Evolutionary conservation across 2,888 invertebrate species (phyloP), one percentile per base, ranked within the genome.

Genomic region (Minunthozetes semirufus): DNA sequence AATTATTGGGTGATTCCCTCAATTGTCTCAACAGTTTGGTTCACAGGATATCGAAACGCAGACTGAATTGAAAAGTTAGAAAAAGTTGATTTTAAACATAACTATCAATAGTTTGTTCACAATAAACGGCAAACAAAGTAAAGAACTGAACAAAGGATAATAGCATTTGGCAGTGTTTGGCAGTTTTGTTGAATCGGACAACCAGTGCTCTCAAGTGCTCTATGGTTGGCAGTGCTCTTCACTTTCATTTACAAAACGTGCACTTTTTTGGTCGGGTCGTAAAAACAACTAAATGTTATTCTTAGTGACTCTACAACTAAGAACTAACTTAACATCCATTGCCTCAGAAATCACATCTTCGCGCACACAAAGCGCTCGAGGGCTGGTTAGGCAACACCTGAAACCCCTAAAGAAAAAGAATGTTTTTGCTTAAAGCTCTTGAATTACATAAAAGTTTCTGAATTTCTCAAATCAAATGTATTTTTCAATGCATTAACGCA

Each of bases 221-320:
- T 56, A 22, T 56, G 19, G 56, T 56, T 56, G 25, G 56, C 56
- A 56, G 22, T n/a, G 9, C 22, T 56, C n/a, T 63, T 63, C 61
- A 63, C 61, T 63, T 63, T 63, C 61, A 63, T 63, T 63, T 63
- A 63, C 2, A 63, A 63, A 63, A 63, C 61, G 61, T 63, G 61
- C 61, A 29, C 29, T 63, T 63, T 63, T 56, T 19, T 13, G 9
- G 29, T 63, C 29, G 61, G 61, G 61, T 63, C 61, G 61, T 59
- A 25, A 27, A 22, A 29, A 63, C 61, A 63, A 29, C 61, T 63
- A 29, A 22, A 63, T 29, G 11, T 29, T 27, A 27, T 17, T 63
- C 17, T 61, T 61, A 27, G 59, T 63, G 61, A 13, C 27, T 13
- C 15, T 15, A 63, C 29, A 63, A 15, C 22, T 29, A 63, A 63